phyloP scores from a whole-genome alignment of 2,113 vertebrate species.

The Labeo catla region DNA sequence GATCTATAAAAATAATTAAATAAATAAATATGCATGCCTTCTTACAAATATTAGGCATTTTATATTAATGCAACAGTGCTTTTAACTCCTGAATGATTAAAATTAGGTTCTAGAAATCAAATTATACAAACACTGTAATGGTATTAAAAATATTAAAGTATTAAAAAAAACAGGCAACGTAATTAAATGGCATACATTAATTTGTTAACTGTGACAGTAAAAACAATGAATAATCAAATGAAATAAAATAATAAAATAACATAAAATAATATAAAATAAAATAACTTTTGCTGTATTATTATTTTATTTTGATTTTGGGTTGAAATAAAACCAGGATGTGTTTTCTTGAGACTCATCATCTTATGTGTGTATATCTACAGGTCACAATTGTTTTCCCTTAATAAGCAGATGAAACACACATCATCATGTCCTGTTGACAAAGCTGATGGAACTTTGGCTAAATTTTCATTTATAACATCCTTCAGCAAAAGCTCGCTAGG shows the following conservation, averaged over 20 bases:
- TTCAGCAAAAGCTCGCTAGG: constrained; percentile 99
- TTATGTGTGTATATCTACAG: neutral
- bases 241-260: neutral
- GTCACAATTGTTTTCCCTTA: neutral
- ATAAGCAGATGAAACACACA: constrained; percentile 85
- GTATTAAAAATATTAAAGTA: neutral
- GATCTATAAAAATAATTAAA: too few relatives aligned
- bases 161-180: neutral
- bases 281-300: neutral
- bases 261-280: neutral
- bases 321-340: neutral
- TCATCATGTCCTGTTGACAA: constrained; percentile 92
- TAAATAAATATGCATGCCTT: neutral
- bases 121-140: neutral
- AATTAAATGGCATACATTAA: neutral
- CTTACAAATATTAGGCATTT: neutral
- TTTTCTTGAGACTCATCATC: neutral
- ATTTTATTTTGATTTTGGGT: neutral
- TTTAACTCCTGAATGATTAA: too few relatives aligned
- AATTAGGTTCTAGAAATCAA: neutral
- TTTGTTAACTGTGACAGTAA: neutral
- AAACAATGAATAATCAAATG: neutral
- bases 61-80: neutral
- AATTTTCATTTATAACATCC: constrained; percentile 99
- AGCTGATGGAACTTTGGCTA: constrained; percentile 93